Conservation (phyloP, 2,888 invertebrate genomes). For the Allolobophora icterica region DNA sequence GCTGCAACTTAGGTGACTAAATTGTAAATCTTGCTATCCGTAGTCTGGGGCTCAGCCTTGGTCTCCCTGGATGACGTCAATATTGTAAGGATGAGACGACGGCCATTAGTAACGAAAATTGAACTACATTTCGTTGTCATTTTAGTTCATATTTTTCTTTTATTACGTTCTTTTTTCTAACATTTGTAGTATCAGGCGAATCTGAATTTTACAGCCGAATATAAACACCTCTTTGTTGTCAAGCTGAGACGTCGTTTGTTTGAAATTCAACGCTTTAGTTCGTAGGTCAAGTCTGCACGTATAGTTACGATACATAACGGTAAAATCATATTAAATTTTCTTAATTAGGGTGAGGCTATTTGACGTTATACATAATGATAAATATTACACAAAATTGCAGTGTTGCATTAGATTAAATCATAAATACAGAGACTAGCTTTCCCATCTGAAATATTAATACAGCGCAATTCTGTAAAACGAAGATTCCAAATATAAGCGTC, state of each 20-base stretch:
- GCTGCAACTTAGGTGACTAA: not conserved
- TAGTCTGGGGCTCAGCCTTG: constrained; percentile 1
- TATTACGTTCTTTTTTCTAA: constrained; percentile 1
- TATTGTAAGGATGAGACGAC: constrained; percentile 12
- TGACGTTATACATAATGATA: not conserved
- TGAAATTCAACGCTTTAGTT: constrained; percentile 14
- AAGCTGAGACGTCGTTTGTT: not conserved
- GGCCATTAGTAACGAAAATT: constrained; percentile 5
- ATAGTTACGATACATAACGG: constrained; percentile 5
- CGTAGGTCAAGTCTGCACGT: constrained; percentile 17
- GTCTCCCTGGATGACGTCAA: constrained; percentile 17
- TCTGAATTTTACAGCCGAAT: constrained; percentile 17
- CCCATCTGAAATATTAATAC: not conserved
- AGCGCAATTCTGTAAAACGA: not conserved
- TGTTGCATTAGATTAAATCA: not conserved
- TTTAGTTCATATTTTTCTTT: constrained; percentile 17
- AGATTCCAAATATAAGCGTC: not conserved
- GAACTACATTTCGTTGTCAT: not conserved
- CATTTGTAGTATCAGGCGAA: not conserved
- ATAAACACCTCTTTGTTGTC: not conserved
- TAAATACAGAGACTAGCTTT: not conserved
- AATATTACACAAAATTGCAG: not conserved
- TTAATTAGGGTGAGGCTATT: not conserved
- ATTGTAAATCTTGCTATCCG: not conserved
- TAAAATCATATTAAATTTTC: not conserved